Evolutionary conservation across 2,113 vertebrate genomes (phyloP), one percentile per base, ranked within the genome.

Genomic region (Trinectes maculatus): DNA sequence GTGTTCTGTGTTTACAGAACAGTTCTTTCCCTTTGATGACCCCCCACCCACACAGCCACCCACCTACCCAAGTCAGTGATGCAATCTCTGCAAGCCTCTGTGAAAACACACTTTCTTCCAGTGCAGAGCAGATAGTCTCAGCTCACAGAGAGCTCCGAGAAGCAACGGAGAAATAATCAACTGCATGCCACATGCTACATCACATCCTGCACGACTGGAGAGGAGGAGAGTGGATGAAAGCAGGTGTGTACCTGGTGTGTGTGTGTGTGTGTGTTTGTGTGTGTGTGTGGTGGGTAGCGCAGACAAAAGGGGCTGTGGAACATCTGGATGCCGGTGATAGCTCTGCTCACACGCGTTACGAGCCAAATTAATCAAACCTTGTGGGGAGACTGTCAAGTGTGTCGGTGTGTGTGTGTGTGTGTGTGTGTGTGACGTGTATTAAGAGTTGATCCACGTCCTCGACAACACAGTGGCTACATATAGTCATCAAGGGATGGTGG

Each of bases 241-340:
- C 74, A 84, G 82, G 71, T 83, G 79, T 67, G 66, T 57, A 57
- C 54, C 18, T 28, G 19, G 24, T 8, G 5, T 44, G 64, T 40
- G 22, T 59, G 47, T 39, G 42, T 71, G 54, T 60, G 59, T 54
- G 39, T 44, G 18, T 64, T 53, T 58, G 53, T 29, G 61, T 51
- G 51, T 39, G 24, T 16, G 42, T 15, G 40, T 4, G 42, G 57
- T 25, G 52, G 33, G 37, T 10, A 15, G 29, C 54, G 66, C 62
- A 77, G 77, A 91, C 83, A 87, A 89, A 91, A 85, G 53, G 21
- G 63, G 69, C 79, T 80, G 68, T 75, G 77, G 78, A 91, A 92
- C 92, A 93, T 91, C 91, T 92, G 92, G 91, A 88, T 90, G 68
- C 71, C 36, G 47, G 79, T 76, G 90, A 92, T 91, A 90, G 91